These are phyloP conservation scores for Myotis yumanensis DNA, from an alignment of 2,113 vertebrate genomes.

Conservation along the genomic window DNA sequence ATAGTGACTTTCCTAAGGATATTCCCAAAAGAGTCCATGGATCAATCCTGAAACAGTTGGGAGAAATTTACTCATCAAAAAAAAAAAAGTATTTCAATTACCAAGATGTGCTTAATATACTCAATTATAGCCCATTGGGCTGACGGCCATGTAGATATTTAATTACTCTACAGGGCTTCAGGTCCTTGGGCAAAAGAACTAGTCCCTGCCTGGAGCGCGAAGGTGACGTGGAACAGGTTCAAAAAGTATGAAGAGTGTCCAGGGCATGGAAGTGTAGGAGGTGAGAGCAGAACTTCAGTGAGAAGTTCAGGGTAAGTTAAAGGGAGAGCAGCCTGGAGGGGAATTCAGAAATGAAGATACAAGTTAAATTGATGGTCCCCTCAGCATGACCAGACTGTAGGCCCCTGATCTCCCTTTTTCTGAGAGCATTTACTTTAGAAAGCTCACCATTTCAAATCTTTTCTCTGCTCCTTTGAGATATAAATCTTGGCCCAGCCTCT, in stretches of 20 bases:
- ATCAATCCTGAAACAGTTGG: background rate
- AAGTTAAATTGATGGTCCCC: accelerated
- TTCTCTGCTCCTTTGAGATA: background rate
- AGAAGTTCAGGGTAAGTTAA: background rate
- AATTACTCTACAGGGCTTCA: background rate
- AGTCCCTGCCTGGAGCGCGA: background rate
- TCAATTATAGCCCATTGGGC: accelerated
- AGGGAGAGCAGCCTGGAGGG: accelerated
- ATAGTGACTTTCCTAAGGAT: background rate
- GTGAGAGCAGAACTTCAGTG: background rate
- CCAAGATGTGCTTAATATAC: background rate
- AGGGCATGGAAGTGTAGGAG: background rate
- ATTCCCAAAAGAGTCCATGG: background rate
- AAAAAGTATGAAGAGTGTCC: accelerated
- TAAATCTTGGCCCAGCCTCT: background rate
- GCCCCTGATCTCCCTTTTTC: background rate
- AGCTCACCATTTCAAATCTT: background rate
- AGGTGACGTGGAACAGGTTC: background rate
- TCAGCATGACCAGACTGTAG: too few species aligned
- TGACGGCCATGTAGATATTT: background rate
- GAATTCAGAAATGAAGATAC: background rate
- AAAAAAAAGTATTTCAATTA: background rate
- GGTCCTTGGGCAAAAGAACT: background rate
- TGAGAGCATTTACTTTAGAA: background rate
- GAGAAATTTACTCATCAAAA: background rate